Conservation (phyloP, 2,888 invertebrate genomes). For the Epinotia ramella region DNA sequence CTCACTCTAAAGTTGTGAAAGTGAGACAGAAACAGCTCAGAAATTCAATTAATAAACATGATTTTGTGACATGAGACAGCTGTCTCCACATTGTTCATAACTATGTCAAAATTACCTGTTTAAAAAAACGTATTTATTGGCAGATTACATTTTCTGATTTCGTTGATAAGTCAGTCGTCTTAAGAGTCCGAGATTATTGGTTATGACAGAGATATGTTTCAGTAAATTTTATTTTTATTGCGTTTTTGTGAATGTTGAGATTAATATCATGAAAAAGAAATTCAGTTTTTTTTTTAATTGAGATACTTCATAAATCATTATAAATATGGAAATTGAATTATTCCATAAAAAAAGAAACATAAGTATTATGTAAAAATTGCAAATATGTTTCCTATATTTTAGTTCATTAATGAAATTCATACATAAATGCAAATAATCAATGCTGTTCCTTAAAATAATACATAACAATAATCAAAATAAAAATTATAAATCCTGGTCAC, state of each 20-base stretch:
- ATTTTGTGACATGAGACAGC: not conserved
- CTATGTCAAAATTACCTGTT: not conserved
- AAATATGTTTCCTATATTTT: too few relatives aligned
- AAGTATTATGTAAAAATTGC: too few relatives aligned
- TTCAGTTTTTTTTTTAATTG: too few relatives aligned
- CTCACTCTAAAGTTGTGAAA: slow-evolving; percentile 12
- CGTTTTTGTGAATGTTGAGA: not conserved
- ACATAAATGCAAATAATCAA: not conserved
- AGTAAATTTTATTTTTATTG: not conserved
- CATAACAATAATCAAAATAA: not conserved
- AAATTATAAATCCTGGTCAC: slow-evolving; percentile 7
- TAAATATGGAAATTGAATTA: too few relatives aligned
- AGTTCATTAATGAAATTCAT: not conserved
- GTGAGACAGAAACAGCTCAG: not conserved
- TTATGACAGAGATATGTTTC: not conserved
- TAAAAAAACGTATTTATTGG: not conserved
- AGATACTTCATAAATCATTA: too few relatives aligned
- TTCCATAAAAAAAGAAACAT: too few relatives aligned
- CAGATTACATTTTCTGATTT: not conserved
- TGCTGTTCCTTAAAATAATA: not conserved
- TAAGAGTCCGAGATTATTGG: too few relatives aligned
- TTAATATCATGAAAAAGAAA: not conserved
- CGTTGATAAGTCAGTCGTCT: not conserved
- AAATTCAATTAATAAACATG: slow-evolving; percentile 8
- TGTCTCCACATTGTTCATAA: not conserved